Evolutionary conservation across 2,888 invertebrate genomes (phyloP).

Genomic region (Galeruca laticollis): DNA sequence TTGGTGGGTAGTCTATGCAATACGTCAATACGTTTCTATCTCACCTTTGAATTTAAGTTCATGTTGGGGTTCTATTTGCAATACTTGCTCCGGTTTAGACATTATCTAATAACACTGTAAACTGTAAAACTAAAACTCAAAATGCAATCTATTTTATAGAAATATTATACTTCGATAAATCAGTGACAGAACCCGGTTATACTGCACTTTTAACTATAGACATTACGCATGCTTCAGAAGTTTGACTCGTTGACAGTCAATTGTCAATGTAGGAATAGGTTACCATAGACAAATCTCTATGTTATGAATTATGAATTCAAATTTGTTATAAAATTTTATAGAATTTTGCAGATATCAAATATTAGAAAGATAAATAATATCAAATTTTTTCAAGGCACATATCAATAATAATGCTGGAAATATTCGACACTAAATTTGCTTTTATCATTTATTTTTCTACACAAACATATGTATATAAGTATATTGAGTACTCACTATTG

Average conservation of each 20-base stretch:
- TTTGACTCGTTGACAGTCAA: conserved; percentile 14
- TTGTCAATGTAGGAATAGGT: conserved; percentile 1
- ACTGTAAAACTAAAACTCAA: conserved; percentile 52
- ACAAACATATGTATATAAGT: no score
- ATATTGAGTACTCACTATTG: no score
- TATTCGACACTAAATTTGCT: no score
- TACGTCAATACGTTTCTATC: conserved; percentile 59
- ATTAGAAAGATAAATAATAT: no score
- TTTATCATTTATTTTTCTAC: no score
- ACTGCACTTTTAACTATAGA: conserved; percentile 55
- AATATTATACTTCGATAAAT: conserved; percentile 32
- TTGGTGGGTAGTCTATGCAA: conserved; percentile 40
- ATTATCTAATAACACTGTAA: conserved; percentile 65
- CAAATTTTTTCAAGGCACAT: no score
- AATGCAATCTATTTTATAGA: conserved; percentile 36
- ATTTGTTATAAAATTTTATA: no score
- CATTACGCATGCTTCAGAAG: conserved; percentile 34
- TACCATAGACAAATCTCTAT: no score
- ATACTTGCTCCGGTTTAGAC: conserved; percentile 82
- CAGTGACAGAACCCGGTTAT: conserved; percentile 64
- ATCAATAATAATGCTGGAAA: no score
- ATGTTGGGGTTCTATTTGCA: conserved; percentile 88
- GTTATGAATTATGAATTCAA: no score
- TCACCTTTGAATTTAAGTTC: conserved; percentile 93
- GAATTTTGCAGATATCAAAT: no score